A percentile compares a stretch with the other conserved stretches of the same genome.
Conservation (phyloP, 2,888 invertebrate species). For the Lamellibrachia satsuma region DNA sequence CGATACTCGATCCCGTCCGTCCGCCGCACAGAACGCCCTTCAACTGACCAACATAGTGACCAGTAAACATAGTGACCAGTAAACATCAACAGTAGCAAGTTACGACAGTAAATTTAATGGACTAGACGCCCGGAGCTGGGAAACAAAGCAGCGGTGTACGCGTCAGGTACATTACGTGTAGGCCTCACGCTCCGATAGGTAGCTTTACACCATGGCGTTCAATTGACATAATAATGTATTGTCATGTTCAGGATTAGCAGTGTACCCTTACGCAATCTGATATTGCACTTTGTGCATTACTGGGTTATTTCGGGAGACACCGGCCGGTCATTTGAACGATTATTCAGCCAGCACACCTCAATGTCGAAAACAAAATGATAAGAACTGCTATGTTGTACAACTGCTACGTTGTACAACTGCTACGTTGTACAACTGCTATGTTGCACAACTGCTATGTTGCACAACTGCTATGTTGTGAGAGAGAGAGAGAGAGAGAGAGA, state of each 20-base stretch:
- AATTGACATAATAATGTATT: not conserved
- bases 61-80: constrained; percentile 17
- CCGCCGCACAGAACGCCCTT: not conserved
- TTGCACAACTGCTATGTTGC: no score
- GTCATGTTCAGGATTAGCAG: constrained; percentile 1
- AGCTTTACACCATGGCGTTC: not conserved
- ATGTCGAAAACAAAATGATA: not conserved
- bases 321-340: not conserved
- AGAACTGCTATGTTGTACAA: not conserved
- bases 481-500: no score
- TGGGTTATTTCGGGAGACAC: not conserved
- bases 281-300: not conserved
- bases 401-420: no score
- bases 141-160: not conserved
- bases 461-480: no score
- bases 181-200: not conserved
- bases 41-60: not conserved
- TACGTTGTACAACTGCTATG: no score
- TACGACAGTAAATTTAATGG: not conserved
- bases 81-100: not conserved
- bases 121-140: not conserved
- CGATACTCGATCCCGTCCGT: not conserved
- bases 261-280: not conserved
- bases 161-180: not conserved
- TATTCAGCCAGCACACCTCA: not conserved